A percentile compares a stretch with the other conserved stretches of the same genome.
Conservation (phyloP, 2,888 invertebrate genomes). For the Meloe dianella region DNA sequence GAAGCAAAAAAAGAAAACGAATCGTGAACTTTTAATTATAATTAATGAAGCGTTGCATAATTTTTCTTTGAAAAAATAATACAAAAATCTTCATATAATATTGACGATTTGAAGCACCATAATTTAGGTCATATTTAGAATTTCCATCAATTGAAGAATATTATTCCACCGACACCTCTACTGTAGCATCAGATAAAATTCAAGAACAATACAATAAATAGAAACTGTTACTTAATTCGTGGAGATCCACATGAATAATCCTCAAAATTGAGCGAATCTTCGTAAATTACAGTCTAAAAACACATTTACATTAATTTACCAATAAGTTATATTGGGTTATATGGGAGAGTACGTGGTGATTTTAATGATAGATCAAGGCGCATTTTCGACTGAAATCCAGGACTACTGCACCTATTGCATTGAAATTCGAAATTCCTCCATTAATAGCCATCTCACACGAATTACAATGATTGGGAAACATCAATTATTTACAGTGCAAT, state of each 20-base stretch:
- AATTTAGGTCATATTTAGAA: not conserved
- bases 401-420: not conserved
- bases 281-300: not conserved
- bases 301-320: not conserved
- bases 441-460: not conserved
- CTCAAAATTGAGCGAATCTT: not conserved
- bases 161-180: constrained; percentile 8
- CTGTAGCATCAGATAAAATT: not conserved
- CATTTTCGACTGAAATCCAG: not conserved
- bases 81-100: not conserved
- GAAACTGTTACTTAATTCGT: not conserved
- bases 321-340: not conserved
- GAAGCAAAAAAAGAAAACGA: not conserved
- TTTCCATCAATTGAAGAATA: not conserved
- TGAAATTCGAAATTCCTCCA: not conserved
- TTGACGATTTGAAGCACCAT: not conserved
- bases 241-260: not conserved
- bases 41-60: not conserved
- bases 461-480: not conserved
- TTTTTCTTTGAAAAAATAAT: not conserved
- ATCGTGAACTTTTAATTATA: constrained; percentile 6
- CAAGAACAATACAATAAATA: not conserved
- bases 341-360: not conserved
- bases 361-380: not conserved
- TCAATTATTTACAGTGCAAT: too few relatives aligned